phyloP scores from a whole-genome alignment of 2,888 invertebrate genomes.

The Sarcophaga carnaria region DNA sequence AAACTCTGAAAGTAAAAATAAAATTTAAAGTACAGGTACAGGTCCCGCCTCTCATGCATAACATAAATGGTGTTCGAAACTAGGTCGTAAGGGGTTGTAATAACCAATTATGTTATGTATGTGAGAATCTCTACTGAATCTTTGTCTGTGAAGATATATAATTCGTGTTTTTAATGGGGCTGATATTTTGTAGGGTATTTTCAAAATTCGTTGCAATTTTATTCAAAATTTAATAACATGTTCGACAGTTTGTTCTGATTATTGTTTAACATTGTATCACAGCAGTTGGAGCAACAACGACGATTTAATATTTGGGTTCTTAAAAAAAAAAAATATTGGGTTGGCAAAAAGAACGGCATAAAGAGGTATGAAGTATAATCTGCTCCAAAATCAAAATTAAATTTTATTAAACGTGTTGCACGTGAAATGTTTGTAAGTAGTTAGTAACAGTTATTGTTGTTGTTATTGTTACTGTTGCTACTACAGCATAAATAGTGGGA shows the following conservation, averaged over 20 bases:
- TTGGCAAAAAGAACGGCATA: no score
- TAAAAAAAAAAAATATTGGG: neutral
- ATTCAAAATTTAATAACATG: neutral
- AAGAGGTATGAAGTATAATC: constrained; percentile 70
- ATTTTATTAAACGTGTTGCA: constrained; percentile 78
- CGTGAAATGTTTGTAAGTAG: constrained; percentile 64
- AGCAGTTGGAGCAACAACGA: neutral
- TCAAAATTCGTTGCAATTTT: neutral
- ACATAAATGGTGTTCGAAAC: no score
- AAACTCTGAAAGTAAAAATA: no score
- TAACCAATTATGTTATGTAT: no score
- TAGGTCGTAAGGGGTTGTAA: no score
- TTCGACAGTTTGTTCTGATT: neutral
- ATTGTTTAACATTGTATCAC: constrained; percentile 15
- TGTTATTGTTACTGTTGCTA: constrained; percentile 51
- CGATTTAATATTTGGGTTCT: constrained; percentile 9
- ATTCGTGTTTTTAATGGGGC: no score
- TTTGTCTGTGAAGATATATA: no score
- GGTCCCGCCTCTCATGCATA: no score
- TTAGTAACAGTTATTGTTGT: constrained; percentile 37
- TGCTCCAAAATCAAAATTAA: constrained; percentile 80
- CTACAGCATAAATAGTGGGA: constrained; percentile 64
- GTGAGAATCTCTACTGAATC: no score
- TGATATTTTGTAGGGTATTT: neutral
- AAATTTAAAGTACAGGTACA: no score